A percentile compares a stretch with the other conserved stretches of the same genome.
phyloP scores from a whole-genome alignment of 2,797 vertebrate species.

The Molossus molossus region DNA sequence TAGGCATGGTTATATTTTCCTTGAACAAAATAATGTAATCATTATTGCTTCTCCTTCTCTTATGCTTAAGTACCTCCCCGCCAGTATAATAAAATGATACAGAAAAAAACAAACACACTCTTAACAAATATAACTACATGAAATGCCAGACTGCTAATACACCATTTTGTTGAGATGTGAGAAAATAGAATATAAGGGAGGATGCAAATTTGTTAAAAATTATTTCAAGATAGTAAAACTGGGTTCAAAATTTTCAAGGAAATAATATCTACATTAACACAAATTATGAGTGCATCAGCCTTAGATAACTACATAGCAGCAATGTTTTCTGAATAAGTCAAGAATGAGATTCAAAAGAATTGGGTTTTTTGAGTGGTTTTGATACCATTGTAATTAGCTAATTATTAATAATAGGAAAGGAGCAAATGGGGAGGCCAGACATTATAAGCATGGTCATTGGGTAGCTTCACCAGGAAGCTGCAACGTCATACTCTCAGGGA shows the following conservation, averaged over 20 bases:
- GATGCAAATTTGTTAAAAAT: neutral
- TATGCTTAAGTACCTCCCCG: neutral
- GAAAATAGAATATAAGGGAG: neutral
- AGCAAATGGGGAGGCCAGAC: neutral
- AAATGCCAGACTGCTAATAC: neutral
- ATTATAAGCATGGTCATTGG: neutral
- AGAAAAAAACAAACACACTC: neutral
- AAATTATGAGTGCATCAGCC: neutral
- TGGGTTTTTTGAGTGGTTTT: neutral
- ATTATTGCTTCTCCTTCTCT: neutral
- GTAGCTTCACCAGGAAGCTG: neutral
- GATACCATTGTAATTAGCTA: neutral
- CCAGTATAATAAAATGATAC: neutral
- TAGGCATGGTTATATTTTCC: neutral
- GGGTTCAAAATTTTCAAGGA: conserved; percentile 38
- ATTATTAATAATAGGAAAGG: neutral
- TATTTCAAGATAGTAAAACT: conserved; percentile 10
- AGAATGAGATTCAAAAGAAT: conserved; percentile 36
- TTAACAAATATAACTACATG: neutral
- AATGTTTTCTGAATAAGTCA: conserved; percentile 36
- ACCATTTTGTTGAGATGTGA: conserved; percentile 2
- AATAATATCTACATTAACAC: neutral
- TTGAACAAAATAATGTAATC: conserved; percentile 6
- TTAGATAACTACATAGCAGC: neutral
- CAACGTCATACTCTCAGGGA: neutral